A percentile compares a stretch with the other conserved stretches of the same genome.
Evolutionary conservation across 2,113 vertebrate genomes (phyloP).

Genomic region (Xenotilapia flavipinnis): DNA sequence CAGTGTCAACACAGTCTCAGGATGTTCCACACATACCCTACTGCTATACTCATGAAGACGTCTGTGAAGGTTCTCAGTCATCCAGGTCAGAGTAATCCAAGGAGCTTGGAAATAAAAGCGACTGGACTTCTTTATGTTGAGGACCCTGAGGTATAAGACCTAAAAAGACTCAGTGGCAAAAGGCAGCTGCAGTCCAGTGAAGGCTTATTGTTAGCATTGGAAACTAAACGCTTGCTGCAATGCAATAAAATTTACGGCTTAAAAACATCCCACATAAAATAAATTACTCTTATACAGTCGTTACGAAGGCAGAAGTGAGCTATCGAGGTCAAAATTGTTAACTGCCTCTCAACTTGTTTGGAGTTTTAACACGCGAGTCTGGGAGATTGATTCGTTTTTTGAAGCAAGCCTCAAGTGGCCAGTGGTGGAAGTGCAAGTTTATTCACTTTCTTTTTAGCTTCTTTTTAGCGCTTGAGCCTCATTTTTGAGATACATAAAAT

Average conservation of each 20-base stretch:
- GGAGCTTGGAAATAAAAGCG: background rate
- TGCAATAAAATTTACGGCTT: rapidly evolving
- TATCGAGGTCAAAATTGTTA: rapidly evolving
- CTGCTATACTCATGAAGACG: background rate
- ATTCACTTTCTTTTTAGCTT: background rate
- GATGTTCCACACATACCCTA: background rate
- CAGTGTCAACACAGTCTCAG: background rate
- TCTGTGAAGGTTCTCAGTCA: background rate
- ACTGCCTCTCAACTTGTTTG: background rate
- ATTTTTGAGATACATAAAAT: background rate
- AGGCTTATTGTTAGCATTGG: background rate
- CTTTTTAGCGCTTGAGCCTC: background rate
- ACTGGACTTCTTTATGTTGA: background rate
- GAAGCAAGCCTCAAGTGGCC: background rate
- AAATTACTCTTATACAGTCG: rapidly evolving
- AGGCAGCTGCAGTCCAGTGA: background rate
- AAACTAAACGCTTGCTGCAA: background rate
- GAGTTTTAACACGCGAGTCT: rapidly evolving
- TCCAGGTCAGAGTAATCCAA: background rate
- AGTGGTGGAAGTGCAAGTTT: background rate
- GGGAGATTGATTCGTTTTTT: background rate
- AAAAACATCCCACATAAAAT: background rate
- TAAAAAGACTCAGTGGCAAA: background rate
- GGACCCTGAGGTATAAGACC: background rate
- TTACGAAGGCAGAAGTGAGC: background rate